phyloP scores from a whole-genome alignment of 2,888 invertebrate genomes.

The Notocelia uddmanniana region DNA sequence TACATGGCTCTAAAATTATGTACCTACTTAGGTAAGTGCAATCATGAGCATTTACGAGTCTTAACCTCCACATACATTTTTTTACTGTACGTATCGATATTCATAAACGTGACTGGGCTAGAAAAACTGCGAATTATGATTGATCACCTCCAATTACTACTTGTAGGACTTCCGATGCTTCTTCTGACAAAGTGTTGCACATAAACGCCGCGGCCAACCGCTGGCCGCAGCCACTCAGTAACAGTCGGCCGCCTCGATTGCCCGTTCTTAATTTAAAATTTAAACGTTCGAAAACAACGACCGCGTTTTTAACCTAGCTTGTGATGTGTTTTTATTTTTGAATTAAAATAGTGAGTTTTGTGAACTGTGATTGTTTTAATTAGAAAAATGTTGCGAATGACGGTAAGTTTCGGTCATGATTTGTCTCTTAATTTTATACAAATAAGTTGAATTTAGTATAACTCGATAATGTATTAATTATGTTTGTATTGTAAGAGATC shows the following conservation, averaged over 20 bases:
- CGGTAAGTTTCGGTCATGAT: conserved; percentile 48
- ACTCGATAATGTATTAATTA: too few relatives aligned
- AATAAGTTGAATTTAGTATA: too few relatives aligned
- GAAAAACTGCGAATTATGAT: neutral
- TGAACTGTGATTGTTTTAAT: conserved; percentile 47
- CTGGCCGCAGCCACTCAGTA: conserved; percentile 55
- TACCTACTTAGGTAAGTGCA: too few relatives aligned
- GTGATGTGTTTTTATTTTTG: conserved; percentile 24
- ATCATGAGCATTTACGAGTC: neutral
- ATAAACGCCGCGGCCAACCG: conserved; percentile 21
- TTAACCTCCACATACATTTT: neutral
- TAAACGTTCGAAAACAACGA: conserved; percentile 27
- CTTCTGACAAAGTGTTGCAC: conserved; percentile 15
- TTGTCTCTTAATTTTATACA: too few relatives aligned
- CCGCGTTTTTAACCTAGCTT: conserved; percentile 38
- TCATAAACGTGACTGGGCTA: neutral
- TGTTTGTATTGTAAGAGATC: too few relatives aligned
- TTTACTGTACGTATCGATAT: neutral
- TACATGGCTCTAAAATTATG: too few relatives aligned
- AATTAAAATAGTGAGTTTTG: conserved; percentile 41
- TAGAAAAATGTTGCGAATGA: conserved; percentile 49
- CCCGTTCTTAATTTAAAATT: conserved; percentile 55
- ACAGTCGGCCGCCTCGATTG: conserved; percentile 55
- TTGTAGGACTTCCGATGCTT: conserved; percentile 24
- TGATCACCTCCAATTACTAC: neutral